Evolutionary conservation across 2,888 invertebrate species (phyloP), one percentile per base, ranked within the genome.

Genomic region (Ectemnius cavifrons): DNA sequence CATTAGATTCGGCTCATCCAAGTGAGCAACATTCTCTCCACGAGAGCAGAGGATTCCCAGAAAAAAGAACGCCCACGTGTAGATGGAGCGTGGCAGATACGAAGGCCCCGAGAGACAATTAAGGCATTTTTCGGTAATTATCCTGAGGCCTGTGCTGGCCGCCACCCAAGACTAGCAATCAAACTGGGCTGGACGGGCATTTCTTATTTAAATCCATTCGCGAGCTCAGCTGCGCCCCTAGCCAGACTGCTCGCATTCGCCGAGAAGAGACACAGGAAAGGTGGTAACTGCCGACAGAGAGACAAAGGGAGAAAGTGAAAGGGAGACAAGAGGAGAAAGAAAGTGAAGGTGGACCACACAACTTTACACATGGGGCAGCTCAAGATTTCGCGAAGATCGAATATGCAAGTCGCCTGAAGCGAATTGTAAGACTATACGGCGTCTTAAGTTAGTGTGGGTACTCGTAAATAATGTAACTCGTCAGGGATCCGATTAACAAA

Each of bases 51-150:
- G 67, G 67, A 76, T 70, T 67, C 62, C 78, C 69, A 65, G 71
- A 67, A 76, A 76, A 75, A 75, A 37, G 27, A 60, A 28, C 63
- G 71, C 45, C 66, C 67, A 52, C 52, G 52, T 27, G 78, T 78
- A 73, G 73, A 80, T 81, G 57, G 68, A 67, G 71, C 71, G 63
- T 77, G 63, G 28, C 71, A 79, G 76, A 70, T 74, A 77, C 70
- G 67, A 74, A 59, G 58, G 28, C 60, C 56, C 27, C 57, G 11
- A 37, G 69, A 66, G 73, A 84, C 81, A 83, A 85, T 84, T 85
- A 83, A 79, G 72, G 81, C 67, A 81, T 83, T 83, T 84, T 83
- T 81, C 68, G 77, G 79, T 83, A 85, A 84, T 85, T 83, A 84
- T 78, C 71, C 68, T 11, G 37, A 63, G 57, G 4, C 65, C 46